Evolutionary conservation across 2,888 invertebrate genomes (phyloP).

Genomic region (Polydrusus pterygomalis): DNA sequence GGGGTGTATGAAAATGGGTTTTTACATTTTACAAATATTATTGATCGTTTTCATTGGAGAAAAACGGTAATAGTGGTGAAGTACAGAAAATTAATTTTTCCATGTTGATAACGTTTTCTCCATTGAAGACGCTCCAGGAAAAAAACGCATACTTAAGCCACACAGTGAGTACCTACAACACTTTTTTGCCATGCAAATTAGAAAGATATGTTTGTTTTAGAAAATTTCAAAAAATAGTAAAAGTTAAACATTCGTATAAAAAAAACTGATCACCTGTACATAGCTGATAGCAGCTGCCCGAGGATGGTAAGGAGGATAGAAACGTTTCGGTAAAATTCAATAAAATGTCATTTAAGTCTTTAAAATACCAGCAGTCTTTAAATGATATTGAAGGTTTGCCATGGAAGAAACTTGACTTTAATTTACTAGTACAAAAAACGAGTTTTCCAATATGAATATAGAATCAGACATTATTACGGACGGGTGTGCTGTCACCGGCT

Average conservation of each 20-base stretch:
- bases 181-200: neutral
- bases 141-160: neutral
- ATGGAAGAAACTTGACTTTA: neutral
- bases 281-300: neutral
- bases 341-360: conserved; percentile 13
- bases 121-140: neutral
- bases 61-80: no score
- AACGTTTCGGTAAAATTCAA: neutral
- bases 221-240: neutral
- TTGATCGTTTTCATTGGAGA: no score
- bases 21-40: no score
- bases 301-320: neutral
- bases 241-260: neutral
- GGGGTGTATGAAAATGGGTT: neutral
- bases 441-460: neutral
- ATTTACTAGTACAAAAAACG: neutral
- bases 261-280: conserved; percentile 19
- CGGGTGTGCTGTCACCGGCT: neutral
- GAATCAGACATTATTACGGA: neutral
- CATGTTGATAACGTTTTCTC: no score
- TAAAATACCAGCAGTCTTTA: conserved; percentile 7
- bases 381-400: conserved; percentile 3
- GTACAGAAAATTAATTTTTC: no score
- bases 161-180: no score
- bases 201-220: neutral